Conservation (phyloP, 2,797 vertebrate genomes). For the Pangasius mekongensis region DNA sequence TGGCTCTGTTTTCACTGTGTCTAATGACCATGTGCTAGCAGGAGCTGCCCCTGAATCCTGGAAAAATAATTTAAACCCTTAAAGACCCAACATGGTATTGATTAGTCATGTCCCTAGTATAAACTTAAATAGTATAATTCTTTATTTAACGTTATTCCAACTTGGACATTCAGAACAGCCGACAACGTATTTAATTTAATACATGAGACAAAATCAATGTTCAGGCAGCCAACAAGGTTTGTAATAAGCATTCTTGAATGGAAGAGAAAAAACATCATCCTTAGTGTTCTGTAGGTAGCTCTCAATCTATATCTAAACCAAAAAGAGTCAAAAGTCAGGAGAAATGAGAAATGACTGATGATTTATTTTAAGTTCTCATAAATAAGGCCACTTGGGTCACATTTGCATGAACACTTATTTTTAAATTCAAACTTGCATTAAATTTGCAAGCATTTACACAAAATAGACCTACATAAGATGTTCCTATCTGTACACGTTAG, state of each 20-base stretch:
- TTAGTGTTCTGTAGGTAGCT: not conserved
- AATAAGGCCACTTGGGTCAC: not conserved
- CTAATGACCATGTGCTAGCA: constrained; percentile 11
- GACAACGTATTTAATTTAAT: not conserved
- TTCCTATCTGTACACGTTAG: not conserved
- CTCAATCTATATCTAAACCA: not conserved
- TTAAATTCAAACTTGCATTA: not conserved
- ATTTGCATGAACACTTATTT: not conserved
- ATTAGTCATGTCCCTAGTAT: not conserved
- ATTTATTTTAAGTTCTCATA: not conserved
- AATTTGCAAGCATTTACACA: not conserved
- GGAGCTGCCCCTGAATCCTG: constrained; percentile 15
- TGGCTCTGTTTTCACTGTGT: constrained; percentile 25
- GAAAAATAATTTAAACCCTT: constrained; percentile 1
- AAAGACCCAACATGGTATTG: not conserved
- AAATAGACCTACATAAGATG: not conserved
- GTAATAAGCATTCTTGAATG: not conserved
- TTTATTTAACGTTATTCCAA: not conserved
- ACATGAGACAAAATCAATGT: not conserved
- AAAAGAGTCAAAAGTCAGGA: not conserved
- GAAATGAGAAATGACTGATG: not conserved
- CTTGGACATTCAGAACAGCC: not conserved
- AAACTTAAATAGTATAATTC: not conserved
- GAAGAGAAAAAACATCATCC: not conserved
- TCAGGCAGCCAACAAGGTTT: not conserved